Percentiles rank a stretch among this genome's conserved stretches.
These are phyloP conservation scores for Brachionus paranguensis DNA, from an alignment of 1,140 invertebrate species.

Conservation along the genomic window DNA sequence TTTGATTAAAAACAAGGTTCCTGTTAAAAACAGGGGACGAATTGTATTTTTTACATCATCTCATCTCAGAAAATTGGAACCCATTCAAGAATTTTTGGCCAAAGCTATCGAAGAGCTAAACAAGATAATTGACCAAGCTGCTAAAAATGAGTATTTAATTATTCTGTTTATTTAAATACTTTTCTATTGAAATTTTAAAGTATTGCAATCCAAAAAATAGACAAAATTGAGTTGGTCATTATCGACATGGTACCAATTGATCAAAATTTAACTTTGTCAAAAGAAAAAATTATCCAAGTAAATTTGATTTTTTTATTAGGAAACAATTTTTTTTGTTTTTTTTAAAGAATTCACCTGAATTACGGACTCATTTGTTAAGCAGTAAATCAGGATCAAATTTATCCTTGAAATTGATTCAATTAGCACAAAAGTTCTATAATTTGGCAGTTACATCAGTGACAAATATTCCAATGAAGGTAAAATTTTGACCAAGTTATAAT, in stretches of 20 bases:
- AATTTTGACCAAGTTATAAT: not conserved
- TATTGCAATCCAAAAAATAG: conserved; percentile 56
- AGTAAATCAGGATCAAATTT: conserved; percentile 62
- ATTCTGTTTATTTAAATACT: not conserved
- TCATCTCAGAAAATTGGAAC: not conserved
- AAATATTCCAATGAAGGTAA: conserved; percentile 90
- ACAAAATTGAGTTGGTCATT: conserved; percentile 79
- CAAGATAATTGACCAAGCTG: not conserved
- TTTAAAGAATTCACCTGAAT: conserved; percentile 63
- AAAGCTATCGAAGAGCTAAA: conserved; percentile 18
- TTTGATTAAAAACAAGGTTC: not conserved
- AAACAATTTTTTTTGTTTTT: too few relatives aligned
- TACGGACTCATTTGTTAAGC: conserved; percentile 66
- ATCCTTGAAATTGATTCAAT: conserved; percentile 53
- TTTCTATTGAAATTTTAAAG: not conserved
- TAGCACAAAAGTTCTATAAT: conserved; percentile 69
- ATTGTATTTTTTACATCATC: conserved; percentile 22
- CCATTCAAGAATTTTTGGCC: conserved; percentile 27
- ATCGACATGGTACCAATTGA: conserved; percentile 77
- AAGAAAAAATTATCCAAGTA: conserved; percentile 51
- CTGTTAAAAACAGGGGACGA: conserved; percentile 12
- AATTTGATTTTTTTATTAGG: not conserved
- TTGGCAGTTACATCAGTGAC: conserved; percentile 91
- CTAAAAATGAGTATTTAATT: conserved; percentile 3
- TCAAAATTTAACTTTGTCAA: conserved; percentile 67